Evolutionary conservation across 2,888 invertebrate species (phyloP).

Genomic region (Copidosoma aretas): DNA sequence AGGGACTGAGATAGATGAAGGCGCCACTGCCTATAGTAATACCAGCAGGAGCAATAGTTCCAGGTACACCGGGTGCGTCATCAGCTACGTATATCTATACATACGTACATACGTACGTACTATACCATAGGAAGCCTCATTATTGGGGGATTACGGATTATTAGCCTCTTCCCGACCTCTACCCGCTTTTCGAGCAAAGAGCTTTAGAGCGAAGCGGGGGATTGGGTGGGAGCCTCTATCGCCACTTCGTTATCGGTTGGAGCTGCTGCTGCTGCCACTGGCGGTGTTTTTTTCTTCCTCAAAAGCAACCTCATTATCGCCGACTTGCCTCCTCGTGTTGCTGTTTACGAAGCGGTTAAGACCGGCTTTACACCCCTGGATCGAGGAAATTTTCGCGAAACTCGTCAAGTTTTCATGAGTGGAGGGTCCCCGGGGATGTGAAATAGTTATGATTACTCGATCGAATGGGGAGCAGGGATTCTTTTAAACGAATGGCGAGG

Average conservation of each 20-base stretch:
- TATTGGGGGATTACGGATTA: conserved; percentile 59
- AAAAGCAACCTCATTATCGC: conserved; percentile 19
- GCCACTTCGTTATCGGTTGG: conserved; percentile 22
- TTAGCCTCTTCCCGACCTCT: conserved; percentile 47
- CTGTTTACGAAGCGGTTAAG: conserved; percentile 7
- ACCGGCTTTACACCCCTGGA: neutral
- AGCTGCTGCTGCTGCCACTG: too few species aligned
- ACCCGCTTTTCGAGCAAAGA: conserved; percentile 5
- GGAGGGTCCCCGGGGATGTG: too few species aligned
- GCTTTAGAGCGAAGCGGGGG: neutral
- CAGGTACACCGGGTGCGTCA: too few species aligned
- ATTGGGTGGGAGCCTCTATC: neutral
- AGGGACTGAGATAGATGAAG: conserved; percentile 2
- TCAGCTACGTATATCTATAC: too few species aligned
- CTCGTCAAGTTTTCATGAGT: conserved; percentile 10
- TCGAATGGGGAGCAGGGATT: too few species aligned
- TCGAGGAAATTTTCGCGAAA: conserved; percentile 7
- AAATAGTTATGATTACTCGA: too few species aligned
- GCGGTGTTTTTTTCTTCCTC: conserved; percentile 5
- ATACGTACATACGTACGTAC: too few species aligned
- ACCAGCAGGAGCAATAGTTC: too few species aligned
- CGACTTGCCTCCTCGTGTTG: neutral
- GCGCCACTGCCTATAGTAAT: conserved; percentile 25
- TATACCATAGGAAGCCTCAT: conserved; percentile 50
- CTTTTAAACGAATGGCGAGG: too few species aligned